Conservation (phyloP, 2,888 invertebrate species). For the Scaptomyza parva region DNA sequence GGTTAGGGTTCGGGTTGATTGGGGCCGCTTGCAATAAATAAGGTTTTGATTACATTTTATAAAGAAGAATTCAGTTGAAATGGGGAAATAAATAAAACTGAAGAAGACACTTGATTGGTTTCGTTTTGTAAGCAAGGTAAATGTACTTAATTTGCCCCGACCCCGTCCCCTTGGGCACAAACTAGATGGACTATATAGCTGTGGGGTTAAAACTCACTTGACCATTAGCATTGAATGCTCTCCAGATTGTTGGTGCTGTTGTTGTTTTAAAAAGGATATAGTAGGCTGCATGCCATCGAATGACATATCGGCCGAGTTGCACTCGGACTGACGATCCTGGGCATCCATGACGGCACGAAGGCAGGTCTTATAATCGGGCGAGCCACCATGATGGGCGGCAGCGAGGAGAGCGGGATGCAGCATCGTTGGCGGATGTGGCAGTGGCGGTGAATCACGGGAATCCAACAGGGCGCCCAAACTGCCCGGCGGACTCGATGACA, state of each 20-base stretch:
- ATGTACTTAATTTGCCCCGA: constrained; percentile 58
- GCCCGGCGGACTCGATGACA: constrained; percentile 86
- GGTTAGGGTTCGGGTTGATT: constrained; percentile 3
- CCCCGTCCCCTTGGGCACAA: constrained; percentile 36
- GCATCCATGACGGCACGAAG: constrained; percentile 91
- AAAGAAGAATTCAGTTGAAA: constrained; percentile 75
- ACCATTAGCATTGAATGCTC: constrained; percentile 55
- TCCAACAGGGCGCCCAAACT: constrained; percentile 87
- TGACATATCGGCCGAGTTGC: constrained; percentile 94
- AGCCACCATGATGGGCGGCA: constrained; percentile 92
- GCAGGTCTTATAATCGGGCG: constrained; percentile 91
- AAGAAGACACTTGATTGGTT: constrained; percentile 84
- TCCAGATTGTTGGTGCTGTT: constrained; percentile 49
- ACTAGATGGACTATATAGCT: constrained; percentile 29
- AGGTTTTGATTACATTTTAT: constrained; percentile 82
- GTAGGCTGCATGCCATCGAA: constrained; percentile 97
- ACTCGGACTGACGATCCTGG: constrained; percentile 94
- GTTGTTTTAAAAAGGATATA: constrained; percentile 94
- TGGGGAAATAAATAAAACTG: constrained; percentile 76
- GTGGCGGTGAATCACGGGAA: constrained; percentile 92
- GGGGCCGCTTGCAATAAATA: constrained; percentile 71
- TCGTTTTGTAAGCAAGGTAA: constrained; percentile 74
- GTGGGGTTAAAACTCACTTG: constrained; percentile 68
- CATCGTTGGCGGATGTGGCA: constrained; percentile 93
- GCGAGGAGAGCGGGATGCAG: constrained; percentile 94